A percentile compares a stretch with the other conserved stretches of the same genome.
Conservation (phyloP, 2,888 invertebrate genomes). For the Timema cristinae region DNA sequence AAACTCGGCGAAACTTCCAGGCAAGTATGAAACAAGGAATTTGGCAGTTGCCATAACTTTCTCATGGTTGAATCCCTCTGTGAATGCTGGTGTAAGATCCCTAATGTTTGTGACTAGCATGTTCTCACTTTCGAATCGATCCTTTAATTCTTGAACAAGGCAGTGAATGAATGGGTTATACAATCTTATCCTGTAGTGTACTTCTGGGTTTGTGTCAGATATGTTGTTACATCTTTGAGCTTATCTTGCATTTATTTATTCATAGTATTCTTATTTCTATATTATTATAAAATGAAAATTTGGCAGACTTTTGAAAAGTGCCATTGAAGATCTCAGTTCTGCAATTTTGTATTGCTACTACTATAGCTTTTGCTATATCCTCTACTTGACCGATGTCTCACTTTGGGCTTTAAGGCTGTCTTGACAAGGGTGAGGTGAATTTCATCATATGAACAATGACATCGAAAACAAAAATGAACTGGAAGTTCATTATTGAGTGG, state of each 20-base stretch:
- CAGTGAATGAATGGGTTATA: slow-evolving; percentile 5
- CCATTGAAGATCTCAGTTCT: not conserved
- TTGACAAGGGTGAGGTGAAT: not conserved
- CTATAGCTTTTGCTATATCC: not conserved
- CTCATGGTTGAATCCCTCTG: not conserved
- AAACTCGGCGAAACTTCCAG: slow-evolving; percentile 2
- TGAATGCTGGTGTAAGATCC: slow-evolving; percentile 3
- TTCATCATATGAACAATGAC: not conserved
- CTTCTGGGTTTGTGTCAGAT: slow-evolving; percentile 8
- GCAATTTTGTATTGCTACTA: not conserved
- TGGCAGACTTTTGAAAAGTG: not conserved
- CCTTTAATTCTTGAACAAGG: slow-evolving; percentile 13
- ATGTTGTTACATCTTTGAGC: not conserved
- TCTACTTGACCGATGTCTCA: not conserved
- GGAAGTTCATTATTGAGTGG: not conserved
- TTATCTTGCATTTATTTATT: not conserved
- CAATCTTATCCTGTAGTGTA: slow-evolving; percentile 7
- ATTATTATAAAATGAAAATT: not conserved
- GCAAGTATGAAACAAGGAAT: slow-evolving; percentile 12
- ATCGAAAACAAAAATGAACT: not conserved
- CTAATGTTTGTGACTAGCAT: not conserved
- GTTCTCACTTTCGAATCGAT: slow-evolving; percentile 5
- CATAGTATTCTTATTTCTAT: not conserved
- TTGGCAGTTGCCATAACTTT: slow-evolving; percentile 11
- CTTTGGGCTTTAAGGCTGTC: not conserved